A percentile compares a stretch with the other conserved stretches of the same genome.
phyloP scores from a whole-genome alignment of 2,113 vertebrate species.

The Aptenodytes patagonicus region DNA sequence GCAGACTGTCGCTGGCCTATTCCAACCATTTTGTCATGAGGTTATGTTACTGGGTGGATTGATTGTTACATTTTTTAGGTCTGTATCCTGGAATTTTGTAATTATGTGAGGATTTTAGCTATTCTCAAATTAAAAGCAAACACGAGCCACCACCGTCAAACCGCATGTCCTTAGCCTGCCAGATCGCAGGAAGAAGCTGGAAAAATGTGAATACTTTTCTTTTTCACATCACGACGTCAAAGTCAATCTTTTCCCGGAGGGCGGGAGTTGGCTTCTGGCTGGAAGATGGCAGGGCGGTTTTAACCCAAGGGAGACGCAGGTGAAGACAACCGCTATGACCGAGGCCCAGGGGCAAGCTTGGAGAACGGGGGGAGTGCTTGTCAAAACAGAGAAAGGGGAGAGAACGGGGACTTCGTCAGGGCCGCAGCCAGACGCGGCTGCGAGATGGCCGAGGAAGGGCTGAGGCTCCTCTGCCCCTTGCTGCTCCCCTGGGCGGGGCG shows the following conservation, averaged over 20 bases:
- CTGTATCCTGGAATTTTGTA: not conserved
- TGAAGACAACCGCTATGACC: accelerated
- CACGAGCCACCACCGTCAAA: not conserved
- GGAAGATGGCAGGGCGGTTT: accelerated
- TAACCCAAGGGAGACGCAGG: not conserved
- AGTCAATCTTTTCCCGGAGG: not conserved
- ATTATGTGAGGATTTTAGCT: not conserved
- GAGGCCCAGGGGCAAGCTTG: too few relatives aligned
- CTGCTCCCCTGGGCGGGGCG: not conserved
- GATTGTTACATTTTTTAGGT: not conserved
- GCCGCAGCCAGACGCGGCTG: accelerated
- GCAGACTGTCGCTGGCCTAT: accelerated
- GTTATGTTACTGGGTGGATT: not conserved
- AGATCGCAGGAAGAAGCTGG: not conserved
- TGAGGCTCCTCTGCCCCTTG: accelerated
- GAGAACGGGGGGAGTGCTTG: not conserved
- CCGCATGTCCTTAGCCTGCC: accelerated
- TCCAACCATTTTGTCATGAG: not conserved
- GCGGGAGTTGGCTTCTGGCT: not conserved
- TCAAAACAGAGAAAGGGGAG: accelerated
- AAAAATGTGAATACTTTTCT: not conserved
- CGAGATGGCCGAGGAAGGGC: too few relatives aligned
- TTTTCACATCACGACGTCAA: accelerated
- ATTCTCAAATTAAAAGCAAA: not conserved
- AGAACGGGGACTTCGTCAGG: accelerated